A percentile compares a stretch with the other conserved stretches of the same genome.
phyloP scores from a whole-genome alignment of 92 coral and sea anemone genomes.

The Anthopleura xanthogrammica region DNA sequence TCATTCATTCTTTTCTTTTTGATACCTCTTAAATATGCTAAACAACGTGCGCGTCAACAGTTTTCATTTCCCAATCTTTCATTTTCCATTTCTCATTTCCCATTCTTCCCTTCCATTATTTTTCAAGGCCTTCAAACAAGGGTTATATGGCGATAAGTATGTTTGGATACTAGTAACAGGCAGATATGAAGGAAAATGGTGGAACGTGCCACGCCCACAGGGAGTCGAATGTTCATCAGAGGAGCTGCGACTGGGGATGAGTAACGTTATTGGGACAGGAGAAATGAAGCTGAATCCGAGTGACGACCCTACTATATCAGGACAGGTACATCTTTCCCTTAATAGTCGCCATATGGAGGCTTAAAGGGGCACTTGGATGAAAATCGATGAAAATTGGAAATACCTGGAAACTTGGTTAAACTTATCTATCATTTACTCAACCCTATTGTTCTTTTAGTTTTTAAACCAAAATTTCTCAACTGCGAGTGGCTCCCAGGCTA shows the following conservation, averaged over 20 bases:
- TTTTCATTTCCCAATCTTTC: not conserved
- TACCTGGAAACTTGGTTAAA: too few relatives aligned
- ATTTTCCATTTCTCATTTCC: not conserved
- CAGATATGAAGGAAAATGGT: constrained; percentile 67
- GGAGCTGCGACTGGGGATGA: constrained; percentile 57
- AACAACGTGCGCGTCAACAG: too few relatives aligned
- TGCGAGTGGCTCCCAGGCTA: too few relatives aligned
- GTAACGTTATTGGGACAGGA: constrained; percentile 67
- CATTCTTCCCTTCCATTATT: not conserved
- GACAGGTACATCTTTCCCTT: constrained; percentile 29
- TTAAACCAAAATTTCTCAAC: too few relatives aligned
- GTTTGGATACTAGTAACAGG: constrained; percentile 72
- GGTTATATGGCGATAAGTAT: constrained; percentile 64
- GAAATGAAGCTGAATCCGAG: constrained; percentile 57
- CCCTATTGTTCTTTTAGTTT: too few relatives aligned
- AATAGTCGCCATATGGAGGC: too few relatives aligned
- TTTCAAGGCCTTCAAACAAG: constrained; percentile 61
- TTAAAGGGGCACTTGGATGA: too few relatives aligned
- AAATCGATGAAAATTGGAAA: too few relatives aligned
- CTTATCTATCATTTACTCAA: too few relatives aligned
- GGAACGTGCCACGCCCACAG: constrained; percentile 40
- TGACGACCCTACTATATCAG: constrained; percentile 41
- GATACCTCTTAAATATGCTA: too few relatives aligned
- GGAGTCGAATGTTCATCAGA: constrained; percentile 59
- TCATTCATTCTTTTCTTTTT: too few relatives aligned